These are phyloP conservation scores for Bothrops jararaca DNA, from an alignment of 2,113 vertebrate species.

Conservation along the genomic window DNA sequence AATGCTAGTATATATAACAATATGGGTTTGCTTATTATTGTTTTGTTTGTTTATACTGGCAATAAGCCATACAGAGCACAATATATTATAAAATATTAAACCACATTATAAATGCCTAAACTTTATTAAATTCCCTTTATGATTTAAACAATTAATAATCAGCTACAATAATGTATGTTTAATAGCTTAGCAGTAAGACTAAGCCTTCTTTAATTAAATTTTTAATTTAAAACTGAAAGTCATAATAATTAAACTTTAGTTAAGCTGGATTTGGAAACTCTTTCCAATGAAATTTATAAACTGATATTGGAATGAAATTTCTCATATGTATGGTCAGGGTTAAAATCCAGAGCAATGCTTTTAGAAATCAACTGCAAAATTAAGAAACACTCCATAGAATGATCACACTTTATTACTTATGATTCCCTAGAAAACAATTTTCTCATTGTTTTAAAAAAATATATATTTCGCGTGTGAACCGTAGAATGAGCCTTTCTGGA, in stretches of 20 bases:
- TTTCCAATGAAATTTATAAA: background rate
- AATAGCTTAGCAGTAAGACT: background rate
- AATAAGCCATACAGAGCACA: background rate
- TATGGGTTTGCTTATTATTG: background rate
- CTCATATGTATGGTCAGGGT: background rate
- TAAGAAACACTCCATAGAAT: background rate
- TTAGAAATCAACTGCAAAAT: background rate
- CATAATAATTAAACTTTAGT: background rate
- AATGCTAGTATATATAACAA: background rate
- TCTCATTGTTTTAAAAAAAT: background rate
- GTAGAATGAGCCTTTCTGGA: fast-evolving
- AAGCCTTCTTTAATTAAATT: background rate
- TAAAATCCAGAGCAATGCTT: background rate
- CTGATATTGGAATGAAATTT: background rate
- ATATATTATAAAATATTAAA: background rate
- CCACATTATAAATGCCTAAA: background rate
- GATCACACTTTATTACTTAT: background rate
- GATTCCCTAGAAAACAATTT: background rate
- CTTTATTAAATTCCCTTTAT: too few relatives aligned
- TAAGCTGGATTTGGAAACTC: background rate
- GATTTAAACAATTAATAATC: background rate
- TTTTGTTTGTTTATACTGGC: background rate
- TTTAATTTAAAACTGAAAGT: background rate
- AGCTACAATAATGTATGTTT: background rate
- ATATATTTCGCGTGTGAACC: background rate